Evolutionary conservation across 92 coral and sea anemone genomes (phyloP).

Genomic region (Porites rus): DNA sequence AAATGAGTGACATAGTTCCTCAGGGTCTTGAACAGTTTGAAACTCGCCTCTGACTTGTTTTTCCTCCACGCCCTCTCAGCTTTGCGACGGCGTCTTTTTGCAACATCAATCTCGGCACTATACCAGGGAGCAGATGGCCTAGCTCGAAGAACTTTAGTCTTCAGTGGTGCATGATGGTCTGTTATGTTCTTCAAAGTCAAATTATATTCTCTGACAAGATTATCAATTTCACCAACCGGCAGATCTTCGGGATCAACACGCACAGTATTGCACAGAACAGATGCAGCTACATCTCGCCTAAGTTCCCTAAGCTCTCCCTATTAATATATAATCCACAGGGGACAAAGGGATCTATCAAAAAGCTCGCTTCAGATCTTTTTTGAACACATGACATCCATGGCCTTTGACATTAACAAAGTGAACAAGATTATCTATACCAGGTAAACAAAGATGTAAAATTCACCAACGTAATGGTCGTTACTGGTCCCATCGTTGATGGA

Average conservation of each 20-base stretch:
- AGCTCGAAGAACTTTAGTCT: too few relatives aligned
- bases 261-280: too few relatives aligned
- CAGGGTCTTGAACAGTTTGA: too few relatives aligned
- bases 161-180: too few relatives aligned
- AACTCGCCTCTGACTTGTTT: too few relatives aligned
- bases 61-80: too few relatives aligned
- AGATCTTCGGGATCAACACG: too few relatives aligned
- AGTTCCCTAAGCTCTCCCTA: constrained; percentile 3
- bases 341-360: constrained; percentile 47
- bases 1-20: constrained; percentile 29
- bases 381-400: constrained; percentile 61
- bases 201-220: neutral
- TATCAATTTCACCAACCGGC: constrained; percentile 3
- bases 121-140: too few relatives aligned
- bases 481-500: constrained; percentile 57
- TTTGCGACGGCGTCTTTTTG: too few relatives aligned
- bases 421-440: constrained; percentile 50
- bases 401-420: constrained; percentile 49
- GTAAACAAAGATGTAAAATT: constrained; percentile 45
- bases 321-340: constrained; percentile 45
- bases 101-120: too few relatives aligned
- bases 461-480: constrained; percentile 39
- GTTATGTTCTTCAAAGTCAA: too few relatives aligned
- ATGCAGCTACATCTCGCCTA: too few relatives aligned
- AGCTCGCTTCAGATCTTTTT: constrained; percentile 46